These are phyloP conservation scores for Naja naja DNA, from an alignment of 2,113 vertebrate genomes.

Conservation along the genomic window DNA sequence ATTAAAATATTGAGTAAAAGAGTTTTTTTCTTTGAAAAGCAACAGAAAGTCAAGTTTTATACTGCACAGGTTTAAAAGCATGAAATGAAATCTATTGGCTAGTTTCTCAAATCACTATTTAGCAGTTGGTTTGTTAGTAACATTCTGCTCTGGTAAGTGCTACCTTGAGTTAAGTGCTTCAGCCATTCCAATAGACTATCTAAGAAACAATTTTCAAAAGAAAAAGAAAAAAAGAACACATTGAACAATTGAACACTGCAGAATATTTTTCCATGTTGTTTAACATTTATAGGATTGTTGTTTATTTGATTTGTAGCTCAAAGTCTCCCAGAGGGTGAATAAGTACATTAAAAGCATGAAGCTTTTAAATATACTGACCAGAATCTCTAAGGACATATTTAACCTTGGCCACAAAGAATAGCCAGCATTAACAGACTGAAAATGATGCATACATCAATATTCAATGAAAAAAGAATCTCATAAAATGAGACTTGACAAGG, in stretches of 20 bases:
- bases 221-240: neutral
- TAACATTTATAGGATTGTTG: neutral
- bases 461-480: neutral
- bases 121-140: neutral
- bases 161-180: neutral
- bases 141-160: neutral
- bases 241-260: neutral
- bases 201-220: neutral
- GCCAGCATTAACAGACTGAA: neutral
- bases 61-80: neutral
- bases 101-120: neutral
- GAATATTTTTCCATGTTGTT: neutral
- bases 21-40: neutral
- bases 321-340: neutral
- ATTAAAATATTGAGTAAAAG: neutral
- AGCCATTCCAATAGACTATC: neutral
- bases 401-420: neutral
- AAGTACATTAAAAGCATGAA: neutral
- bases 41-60: neutral
- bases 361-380: neutral
- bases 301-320: neutral
- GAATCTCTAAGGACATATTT: neutral
- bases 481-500: neutral
- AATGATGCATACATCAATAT: neutral
- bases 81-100: neutral